Base-by-base conservation (phyloP, 2,797 vertebrate species). In the Paedocypris micromegethes region DNA sequence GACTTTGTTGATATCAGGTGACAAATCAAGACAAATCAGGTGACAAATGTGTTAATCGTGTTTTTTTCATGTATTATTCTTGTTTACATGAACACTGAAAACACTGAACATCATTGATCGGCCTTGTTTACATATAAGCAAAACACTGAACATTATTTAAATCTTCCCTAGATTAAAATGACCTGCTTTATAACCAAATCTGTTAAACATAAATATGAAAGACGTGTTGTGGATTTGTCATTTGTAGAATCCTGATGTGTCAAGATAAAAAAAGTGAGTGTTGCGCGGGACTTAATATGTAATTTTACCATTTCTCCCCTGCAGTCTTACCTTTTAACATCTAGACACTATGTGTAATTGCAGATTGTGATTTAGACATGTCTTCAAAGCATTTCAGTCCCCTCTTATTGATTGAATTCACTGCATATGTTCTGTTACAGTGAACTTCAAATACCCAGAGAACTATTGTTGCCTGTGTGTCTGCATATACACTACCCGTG, bases 341-440 rank as follows among this genome's bases (percentile, higher is more conserved):
- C 23, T 23, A 23, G 23, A 23, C 23, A 23, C 23, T 23, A 23
- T 23, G 23, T 50, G 45, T 37, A 51, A 46, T 60, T 37, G 5
- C 40, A 40, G 3, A 3, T 23, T 58, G 9, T n/a, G 42, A 39
- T 49, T 62, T 49, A 7, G 41, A 43, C 55, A 45, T 48, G 45
- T 62, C 58, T 4, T 47, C 37, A n/a, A 47, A 50, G 45, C 53
- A 63, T 9, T 45, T 68, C 39, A 6, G 50, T 23, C 7, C 49
- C 44, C 3, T 67, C 52, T 63, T 50, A 8, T 63, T 44, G 2
- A 56, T 38, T 4, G 38, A 5, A 63, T 38, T 43, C 23, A 23
- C 23, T 23, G 1, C 23, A 23, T 23, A 23, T 23, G 23, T 23
- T 23, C 23, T 3, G 37, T 40, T 42, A 7, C 40, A 9, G 50